Evolutionary conservation across 1,140 invertebrate genomes (phyloP).

Genomic region (Rhagoletis pomonella): DNA sequence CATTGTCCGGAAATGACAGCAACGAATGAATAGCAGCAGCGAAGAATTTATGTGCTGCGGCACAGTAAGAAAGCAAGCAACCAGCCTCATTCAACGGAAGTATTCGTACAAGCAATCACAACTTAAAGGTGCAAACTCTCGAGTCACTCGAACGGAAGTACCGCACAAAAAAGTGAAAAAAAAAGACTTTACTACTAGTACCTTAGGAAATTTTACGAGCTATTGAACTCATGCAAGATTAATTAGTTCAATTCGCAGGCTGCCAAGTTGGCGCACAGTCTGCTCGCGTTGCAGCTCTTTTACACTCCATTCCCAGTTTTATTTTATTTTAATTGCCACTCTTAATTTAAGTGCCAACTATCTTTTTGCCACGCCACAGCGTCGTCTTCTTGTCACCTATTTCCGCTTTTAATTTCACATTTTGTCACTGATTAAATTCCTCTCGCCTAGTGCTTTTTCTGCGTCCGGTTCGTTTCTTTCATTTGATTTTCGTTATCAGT

Average conservation of each 20-base stretch:
- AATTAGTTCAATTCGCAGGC: conserved; percentile 41
- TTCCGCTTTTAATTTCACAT: conserved; percentile 41
- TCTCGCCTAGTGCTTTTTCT: conserved; percentile 18
- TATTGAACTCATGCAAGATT: conserved; percentile 41
- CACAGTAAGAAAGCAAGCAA: not conserved
- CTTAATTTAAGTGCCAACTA: conserved; percentile 45
- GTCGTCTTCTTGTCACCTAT: conserved; percentile 27
- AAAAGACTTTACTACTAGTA: conserved; percentile 1
- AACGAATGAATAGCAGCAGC: not conserved
- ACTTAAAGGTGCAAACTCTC: conserved; percentile 37
- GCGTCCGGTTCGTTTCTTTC: not conserved
- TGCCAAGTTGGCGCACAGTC: not conserved
- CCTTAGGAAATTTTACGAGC: not conserved
- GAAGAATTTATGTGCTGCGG: not conserved
- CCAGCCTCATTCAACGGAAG: not conserved
- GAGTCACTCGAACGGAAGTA: not conserved
- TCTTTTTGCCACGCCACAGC: not conserved
- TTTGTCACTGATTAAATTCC: conserved; percentile 45
- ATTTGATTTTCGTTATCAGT: not conserved
- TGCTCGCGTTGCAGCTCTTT: not conserved
- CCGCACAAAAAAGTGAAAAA: not conserved
- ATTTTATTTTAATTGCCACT: not conserved
- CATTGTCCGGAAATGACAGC: conserved; percentile 47
- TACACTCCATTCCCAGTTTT: not conserved
- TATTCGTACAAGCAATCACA: conserved; percentile 18